Evolutionary conservation across 1,140 invertebrate species (phyloP).

Genomic region (Drosophila ironensis): DNA sequence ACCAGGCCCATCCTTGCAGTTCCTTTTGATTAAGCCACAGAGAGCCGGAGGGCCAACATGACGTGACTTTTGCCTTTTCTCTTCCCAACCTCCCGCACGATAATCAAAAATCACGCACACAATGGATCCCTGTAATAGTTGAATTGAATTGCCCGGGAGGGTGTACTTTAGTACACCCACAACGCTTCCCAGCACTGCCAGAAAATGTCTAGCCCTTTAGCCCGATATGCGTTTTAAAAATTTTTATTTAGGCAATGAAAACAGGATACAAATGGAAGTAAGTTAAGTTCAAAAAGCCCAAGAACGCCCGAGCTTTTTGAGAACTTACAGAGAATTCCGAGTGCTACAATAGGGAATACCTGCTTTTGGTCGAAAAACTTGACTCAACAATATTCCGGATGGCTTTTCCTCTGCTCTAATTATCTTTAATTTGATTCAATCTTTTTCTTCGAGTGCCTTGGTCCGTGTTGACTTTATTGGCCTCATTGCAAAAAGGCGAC

Average conservation of each 20-base stretch:
- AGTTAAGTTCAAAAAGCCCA: neutral
- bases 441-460: neutral
- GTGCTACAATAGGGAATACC: neutral
- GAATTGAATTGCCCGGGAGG: conserved; percentile 68
- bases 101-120: conserved; percentile 67
- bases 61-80: conserved; percentile 60
- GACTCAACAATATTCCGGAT: no score
- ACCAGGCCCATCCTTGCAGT: no score
- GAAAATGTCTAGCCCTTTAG: no score
- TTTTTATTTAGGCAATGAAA: neutral
- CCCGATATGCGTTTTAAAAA: no score
- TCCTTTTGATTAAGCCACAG: neutral
- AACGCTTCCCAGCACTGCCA: neutral
- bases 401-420: no score
- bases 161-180: neutral
- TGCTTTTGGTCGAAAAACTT: no score
- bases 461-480: conserved; percentile 62
- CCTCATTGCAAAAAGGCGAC: conserved; percentile 60
- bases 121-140: conserved; percentile 72
- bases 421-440: no score
- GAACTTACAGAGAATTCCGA: neutral
- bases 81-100: conserved; percentile 25
- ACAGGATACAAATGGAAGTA: neutral
- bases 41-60: conserved; percentile 51
- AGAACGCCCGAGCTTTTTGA: neutral